Base-by-base conservation (phyloP, 2,113 vertebrate species). In the Columba livia region DNA sequence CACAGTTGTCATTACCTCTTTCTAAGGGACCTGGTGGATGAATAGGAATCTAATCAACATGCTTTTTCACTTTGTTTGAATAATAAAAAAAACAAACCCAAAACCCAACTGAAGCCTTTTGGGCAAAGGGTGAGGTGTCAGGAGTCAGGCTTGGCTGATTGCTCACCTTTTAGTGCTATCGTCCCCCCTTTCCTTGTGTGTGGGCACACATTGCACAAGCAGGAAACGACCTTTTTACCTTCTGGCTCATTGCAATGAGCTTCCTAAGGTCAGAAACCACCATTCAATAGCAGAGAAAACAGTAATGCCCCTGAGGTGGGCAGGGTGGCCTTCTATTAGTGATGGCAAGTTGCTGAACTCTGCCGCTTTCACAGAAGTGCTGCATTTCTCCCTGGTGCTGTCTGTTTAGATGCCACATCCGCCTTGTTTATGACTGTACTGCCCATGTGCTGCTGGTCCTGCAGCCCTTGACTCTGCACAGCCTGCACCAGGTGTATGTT, bases 321-420 rank as follows among this genome's bases (percentile, higher is more conserved):
- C 40, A 19, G 9, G 4, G 3, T 50, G 23, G 12, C 6, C 3
- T 44, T 29, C 9, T 10, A 15, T 66, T 17, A 56, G 13, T 18
- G 28, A 53, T 9, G 2, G 14, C 32, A 31, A 64, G 60, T 38
- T 66, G 32, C 40, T 32, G 44, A n/a, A 11, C 9, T 77, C 47
- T 28, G 11, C 9, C 12, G 34, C 29, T 87, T 72, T 32, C 11
- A 24, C 4, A 32, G 38, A 32, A n/a, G 12, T 1, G 0, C 23
- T 73, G 11, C 47, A 0, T 48, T 79, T 50, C 8, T 50, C n/a
- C 5, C 24, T 2, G 2, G 51, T 36, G 5, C 29, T 36, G 0
- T 8, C 29, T 36, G 1, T 8, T 62, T 57, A 70, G n/a, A 6
- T 67, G 69, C 21, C 15, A 5, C 10, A 31, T 36, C 31, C 32